phyloP scores from a whole-genome alignment of 1,140 invertebrate genomes.

The Gonatopus flavifemur region DNA sequence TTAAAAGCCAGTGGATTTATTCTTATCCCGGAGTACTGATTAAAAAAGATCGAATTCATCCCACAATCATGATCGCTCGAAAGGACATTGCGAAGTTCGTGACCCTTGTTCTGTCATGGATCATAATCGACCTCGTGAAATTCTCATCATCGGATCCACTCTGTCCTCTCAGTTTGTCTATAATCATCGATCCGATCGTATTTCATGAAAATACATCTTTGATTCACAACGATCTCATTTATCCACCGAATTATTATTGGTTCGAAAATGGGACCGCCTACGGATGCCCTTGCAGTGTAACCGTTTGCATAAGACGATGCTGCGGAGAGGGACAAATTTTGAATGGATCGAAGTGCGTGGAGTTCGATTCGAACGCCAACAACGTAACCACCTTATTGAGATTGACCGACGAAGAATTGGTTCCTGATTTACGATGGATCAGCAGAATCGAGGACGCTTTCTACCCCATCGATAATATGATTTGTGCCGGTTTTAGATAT shows the following conservation, averaged over 20 bases:
- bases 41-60: too few relatives aligned
- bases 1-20: too few relatives aligned
- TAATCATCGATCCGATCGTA: too few relatives aligned
- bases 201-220: too few relatives aligned
- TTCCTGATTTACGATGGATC: constrained; percentile 4
- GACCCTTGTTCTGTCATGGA: too few relatives aligned
- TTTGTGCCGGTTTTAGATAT: constrained; percentile 12
- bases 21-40: too few relatives aligned
- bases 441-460: constrained; percentile 8
- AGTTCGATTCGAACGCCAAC: neutral
- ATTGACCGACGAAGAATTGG: constrained; percentile 13
- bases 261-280: neutral
- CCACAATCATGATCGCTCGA: too few relatives aligned
- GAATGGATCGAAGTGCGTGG: constrained; percentile 13
- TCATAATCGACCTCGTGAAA: too few relatives aligned
- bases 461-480: constrained; percentile 13
- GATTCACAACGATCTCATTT: neutral
- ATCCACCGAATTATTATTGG: constrained; percentile 6
- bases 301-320: constrained; percentile 18
- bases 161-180: too few relatives aligned
- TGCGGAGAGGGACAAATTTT: constrained; percentile 18
- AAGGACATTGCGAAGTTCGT: too few relatives aligned
- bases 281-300: constrained; percentile 20
- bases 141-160: too few relatives aligned
- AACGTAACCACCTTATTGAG: constrained; percentile 6